Evolutionary conservation across 2,797 vertebrate genomes (phyloP).

Genomic region (Cirrhinus molitorella): DNA sequence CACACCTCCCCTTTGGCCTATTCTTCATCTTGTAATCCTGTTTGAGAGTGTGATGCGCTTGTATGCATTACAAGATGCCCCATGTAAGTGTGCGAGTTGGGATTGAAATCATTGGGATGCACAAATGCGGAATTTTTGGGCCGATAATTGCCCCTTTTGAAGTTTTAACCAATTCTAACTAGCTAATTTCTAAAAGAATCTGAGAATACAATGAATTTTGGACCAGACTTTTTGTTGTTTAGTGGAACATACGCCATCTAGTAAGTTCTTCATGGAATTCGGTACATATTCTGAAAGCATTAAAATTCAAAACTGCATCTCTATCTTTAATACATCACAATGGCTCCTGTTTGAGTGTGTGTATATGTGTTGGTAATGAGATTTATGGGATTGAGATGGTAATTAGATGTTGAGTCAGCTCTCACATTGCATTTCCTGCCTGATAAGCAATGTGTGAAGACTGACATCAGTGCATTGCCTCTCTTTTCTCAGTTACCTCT

Average conservation of each 20-base stretch:
- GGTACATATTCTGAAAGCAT: background rate
- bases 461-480: slow-evolving; percentile 16
- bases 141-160: background rate
- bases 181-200: background rate
- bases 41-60: slow-evolving; percentile 38
- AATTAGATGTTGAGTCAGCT: slow-evolving; percentile 50
- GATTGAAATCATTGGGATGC: background rate
- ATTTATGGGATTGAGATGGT: slow-evolving; percentile 36
- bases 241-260: background rate
- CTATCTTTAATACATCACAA: background rate
- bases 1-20: slow-evolving; percentile 41
- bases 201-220: background rate
- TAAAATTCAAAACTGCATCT: background rate
- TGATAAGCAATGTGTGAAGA: slow-evolving; percentile 18
- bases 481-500: slow-evolving; percentile 56
- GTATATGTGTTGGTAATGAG: slow-evolving; percentile 18
- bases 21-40: slow-evolving; percentile 55
- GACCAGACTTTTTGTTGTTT: background rate
- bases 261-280: background rate
- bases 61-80: slow-evolving; percentile 21
- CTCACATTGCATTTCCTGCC: slow-evolving; percentile 32
- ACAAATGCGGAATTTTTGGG: background rate
- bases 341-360: background rate
- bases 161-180: background rate
- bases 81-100: background rate